Base-by-base conservation (phyloP, 2,888 invertebrate species). In the Cantharis rufa region DNA sequence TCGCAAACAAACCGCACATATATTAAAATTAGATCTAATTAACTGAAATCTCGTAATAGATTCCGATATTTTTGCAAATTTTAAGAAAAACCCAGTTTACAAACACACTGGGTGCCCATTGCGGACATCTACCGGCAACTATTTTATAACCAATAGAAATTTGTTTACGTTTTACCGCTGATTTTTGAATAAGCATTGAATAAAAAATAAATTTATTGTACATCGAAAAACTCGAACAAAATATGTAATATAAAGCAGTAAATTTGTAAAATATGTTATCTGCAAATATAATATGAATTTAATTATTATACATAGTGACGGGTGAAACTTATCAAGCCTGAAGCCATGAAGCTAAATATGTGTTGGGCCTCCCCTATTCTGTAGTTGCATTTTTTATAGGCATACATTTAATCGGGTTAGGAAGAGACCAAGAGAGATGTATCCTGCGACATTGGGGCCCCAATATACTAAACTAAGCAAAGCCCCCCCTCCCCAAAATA, bases 21-120 rank as follows among this genome's bases (percentile, higher is more conserved):
- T 63, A 71, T 75, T 71, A 78, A 74, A 74, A 74, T 74, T 79
- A 72, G 63, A 69, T 72, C 78, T 78, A 80, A 48, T 78, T 75
- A 76, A 80, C 74, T 73, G 77, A 78, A 79, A 80, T 81, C 70
- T 81, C 78, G 73, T 76, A 64, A 76, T 70, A 64, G 72, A 78
- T 83, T 81, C 84, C 82, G 81, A 81, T 84, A 85, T 86, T 86
- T 86, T 85, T 83, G 84, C 82, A 85, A 88, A 88, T 87, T 86
- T 88, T 85, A 85, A 86, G 87, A 86, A 88, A 88, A 88, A 86
- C 87, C 88, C 88, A 89, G 88, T 89, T 89, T 89, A 89, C 88
- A 89, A 89, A 89, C 89, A 89, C 88, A 88, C 88, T 88, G 87
- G 86, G 86, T 86, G 85, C 86, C 86, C 87, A 87, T 87, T 84